Evolutionary conservation across 2,113 vertebrate genomes (phyloP).

Genomic region (human): DNA sequence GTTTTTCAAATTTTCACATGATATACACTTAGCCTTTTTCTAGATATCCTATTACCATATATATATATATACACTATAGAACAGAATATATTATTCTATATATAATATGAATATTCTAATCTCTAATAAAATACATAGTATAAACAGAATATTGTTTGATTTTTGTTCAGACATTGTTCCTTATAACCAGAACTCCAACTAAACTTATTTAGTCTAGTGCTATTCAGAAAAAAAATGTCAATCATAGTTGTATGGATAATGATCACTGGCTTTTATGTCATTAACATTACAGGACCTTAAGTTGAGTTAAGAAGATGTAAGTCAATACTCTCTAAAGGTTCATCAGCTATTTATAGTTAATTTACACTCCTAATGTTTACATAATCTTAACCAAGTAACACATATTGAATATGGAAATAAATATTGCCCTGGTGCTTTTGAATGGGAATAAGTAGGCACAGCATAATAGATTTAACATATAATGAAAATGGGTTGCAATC

Average conservation of each 20-base stretch:
- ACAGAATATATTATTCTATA: not conserved
- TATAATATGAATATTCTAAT: not conserved
- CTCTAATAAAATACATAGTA: not conserved
- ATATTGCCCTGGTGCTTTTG: constrained; percentile 38
- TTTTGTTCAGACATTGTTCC: not conserved
- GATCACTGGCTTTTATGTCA: constrained; percentile 71
- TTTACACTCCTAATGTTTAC: constrained; percentile 63
- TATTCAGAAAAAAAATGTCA: constrained; percentile 53
- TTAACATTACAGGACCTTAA: constrained; percentile 68
- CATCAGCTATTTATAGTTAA: constrained; percentile 58
- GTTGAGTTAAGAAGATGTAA: constrained; percentile 72
- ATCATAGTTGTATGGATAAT: constrained; percentile 59
- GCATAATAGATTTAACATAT: constrained; percentile 57
- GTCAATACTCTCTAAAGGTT: constrained; percentile 58
- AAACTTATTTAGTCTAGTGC: constrained; percentile 59
- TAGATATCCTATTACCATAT: not conserved
- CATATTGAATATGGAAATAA: constrained; percentile 57
- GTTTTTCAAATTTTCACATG: not conserved
- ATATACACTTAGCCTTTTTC: not conserved
- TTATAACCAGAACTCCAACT: not conserved
- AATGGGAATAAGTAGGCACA: constrained; percentile 52
- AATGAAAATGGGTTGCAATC: constrained; percentile 70
- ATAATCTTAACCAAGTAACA: constrained; percentile 29
- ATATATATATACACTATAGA: not conserved
- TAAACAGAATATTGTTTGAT: not conserved